A percentile compares a stretch with the other conserved stretches of the same genome.
phyloP scores from a whole-genome alignment of 2,113 vertebrate species.

The Dipodomys stephensi region DNA sequence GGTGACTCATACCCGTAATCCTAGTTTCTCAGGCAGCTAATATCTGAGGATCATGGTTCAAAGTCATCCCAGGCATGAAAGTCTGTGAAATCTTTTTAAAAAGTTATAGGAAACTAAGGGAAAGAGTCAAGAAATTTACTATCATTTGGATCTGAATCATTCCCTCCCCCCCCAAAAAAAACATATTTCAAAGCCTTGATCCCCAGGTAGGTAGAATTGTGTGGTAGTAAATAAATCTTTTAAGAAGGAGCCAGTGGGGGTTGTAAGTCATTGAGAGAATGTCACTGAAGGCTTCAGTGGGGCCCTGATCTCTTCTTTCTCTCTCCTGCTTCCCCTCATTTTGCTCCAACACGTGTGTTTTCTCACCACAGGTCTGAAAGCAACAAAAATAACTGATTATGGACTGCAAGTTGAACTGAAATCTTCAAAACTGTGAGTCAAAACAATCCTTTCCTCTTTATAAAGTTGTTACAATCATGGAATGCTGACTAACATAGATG shows the following conservation, averaged over 20 bases:
- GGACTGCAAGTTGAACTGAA: too few relatives aligned
- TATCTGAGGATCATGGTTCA: too few relatives aligned
- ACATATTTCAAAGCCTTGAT: background rate
- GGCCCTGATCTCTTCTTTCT: background rate
- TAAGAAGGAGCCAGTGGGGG: background rate
- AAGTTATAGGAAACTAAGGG: background rate
- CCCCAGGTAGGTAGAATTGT: background rate
- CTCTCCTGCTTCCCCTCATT: background rate
- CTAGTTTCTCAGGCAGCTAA: too few relatives aligned
- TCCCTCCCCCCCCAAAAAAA: rapidly evolving
- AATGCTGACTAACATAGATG: background rate
- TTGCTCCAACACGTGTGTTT: too few relatives aligned
- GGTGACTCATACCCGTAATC: background rate
- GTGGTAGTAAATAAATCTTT: background rate
- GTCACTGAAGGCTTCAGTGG: background rate
- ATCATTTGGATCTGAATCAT: background rate
- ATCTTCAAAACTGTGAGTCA: background rate
- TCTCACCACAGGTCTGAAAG: background rate
- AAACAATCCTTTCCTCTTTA: background rate
- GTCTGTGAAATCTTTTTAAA: too few relatives aligned
- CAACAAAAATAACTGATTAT: background rate
- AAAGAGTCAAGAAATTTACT: background rate
- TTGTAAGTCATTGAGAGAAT: background rate
- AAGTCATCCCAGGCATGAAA: too few relatives aligned
- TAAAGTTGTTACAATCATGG: background rate